Evolutionary conservation across 2,888 invertebrate genomes (phyloP), one percentile per base, ranked within the genome.

Genomic region (Drosophila ustulata): DNA sequence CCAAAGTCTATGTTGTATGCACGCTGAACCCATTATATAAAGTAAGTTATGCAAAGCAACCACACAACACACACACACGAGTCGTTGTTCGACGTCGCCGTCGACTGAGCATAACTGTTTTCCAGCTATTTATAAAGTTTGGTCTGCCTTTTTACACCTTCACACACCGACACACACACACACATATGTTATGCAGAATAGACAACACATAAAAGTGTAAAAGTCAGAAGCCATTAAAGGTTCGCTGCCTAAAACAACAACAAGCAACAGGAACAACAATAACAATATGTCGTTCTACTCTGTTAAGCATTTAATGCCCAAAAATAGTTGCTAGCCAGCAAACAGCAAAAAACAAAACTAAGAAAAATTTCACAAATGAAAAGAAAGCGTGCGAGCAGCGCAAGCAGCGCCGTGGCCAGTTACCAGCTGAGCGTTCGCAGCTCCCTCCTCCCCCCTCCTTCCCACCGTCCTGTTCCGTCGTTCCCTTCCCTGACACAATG

Each of bases 41-140:
- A 64, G 11, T 8, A 57, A 61, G 75, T 82, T 89, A 87, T 77
- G 78, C 73, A 74, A 55, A 68, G 55, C 68, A 74, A 51, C 55
- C 9, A 62, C 45, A 61, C 46, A 26, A 59, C n/a, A 30, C 49
- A 50, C 37, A 18, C 8, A 46, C 37, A 28, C 9, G 39, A 56
- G 23, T 18, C 13, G 7, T n/a, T 18, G 34, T 25, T 52, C 71
- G 71, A 50, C 77, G 73, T 76, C 78, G 72, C 66, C 76, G 83
- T 79, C 88, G 71, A 80, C 88, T 72, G 78, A 87, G 80, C 89
- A 85, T 84, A 89, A 86, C 85, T 73, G 88, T 84, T 86, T 86
- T 87, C 72, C 71, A 84, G 74, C 74, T 78, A 66, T 78, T 62
- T 66, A 71, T 57, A 62, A 56, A 61, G 61, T 51, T 56, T 75